These are phyloP conservation scores for Bergia puertoricense DNA, from an alignment of 92 coral and sea anemone genomes.

Conservation along the genomic window DNA sequence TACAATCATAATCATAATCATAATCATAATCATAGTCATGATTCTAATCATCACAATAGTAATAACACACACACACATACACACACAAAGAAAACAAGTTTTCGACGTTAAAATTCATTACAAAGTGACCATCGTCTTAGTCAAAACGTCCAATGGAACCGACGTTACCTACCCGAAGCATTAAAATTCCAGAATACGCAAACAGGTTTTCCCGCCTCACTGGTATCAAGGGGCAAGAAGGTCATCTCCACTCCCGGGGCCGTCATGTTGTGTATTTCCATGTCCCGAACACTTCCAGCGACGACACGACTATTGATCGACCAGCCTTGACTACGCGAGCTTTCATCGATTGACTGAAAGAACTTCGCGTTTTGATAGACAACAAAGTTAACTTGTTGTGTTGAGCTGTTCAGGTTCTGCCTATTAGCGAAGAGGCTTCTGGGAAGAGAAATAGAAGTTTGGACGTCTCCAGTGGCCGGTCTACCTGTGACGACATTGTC, in stretches of 20 bases:
- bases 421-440: constrained; percentile 51
- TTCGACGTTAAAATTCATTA: too few species aligned
- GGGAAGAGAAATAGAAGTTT: constrained; percentile 65
- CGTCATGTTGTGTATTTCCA: constrained; percentile 52
- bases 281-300: constrained; percentile 54
- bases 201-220: constrained; percentile 18
- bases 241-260: constrained; percentile 58
- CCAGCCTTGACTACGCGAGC: constrained; percentile 17
- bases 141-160: not conserved
- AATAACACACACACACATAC: too few species aligned
- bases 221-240: constrained; percentile 40
- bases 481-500: constrained; percentile 40
- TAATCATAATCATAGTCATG: too few species aligned
- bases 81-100: too few species aligned
- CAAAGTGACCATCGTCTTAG: not conserved
- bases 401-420: constrained; percentile 18
- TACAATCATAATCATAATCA: too few species aligned
- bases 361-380: constrained; percentile 73
- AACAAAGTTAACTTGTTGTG: constrained; percentile 71
- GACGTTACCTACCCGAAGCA: constrained; percentile 44
- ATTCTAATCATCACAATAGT: too few species aligned
- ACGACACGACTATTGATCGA: constrained; percentile 59
- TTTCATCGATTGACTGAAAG: constrained; percentile 65
- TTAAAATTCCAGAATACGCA: constrained; percentile 65
- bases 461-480: constrained; percentile 52